Conservation (phyloP, 1,140 invertebrate species). For the Leguminivora glycinivorella region DNA sequence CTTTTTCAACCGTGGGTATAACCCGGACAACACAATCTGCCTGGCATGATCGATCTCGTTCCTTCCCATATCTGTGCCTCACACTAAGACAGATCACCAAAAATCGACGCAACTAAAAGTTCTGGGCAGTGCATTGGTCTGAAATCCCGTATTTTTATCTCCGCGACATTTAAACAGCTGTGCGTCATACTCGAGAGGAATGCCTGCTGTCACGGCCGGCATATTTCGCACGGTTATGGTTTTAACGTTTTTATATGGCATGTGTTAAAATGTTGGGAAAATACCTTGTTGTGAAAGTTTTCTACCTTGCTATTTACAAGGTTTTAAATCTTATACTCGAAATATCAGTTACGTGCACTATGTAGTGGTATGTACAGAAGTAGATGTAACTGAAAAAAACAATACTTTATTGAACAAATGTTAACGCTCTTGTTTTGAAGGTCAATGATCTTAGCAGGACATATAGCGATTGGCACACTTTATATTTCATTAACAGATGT, state of each 20-base stretch:
- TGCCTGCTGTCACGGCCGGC: background rate
- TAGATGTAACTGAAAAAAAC: background rate
- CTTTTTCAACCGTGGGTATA: too few species aligned
- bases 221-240: slow-evolving; percentile 6
- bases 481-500: background rate
- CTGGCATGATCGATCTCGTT: too few species aligned
- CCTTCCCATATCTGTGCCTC: too few species aligned
- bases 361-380: too few species aligned
- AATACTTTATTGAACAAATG: background rate
- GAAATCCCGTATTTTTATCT: slow-evolving; percentile 11
- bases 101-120: too few species aligned
- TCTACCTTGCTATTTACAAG: too few species aligned
- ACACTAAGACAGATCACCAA: too few species aligned
- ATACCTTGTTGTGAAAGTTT: too few species aligned
- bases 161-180: slow-evolving; percentile 5
- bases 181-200: background rate
- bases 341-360: too few species aligned
- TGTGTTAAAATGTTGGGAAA: too few species aligned
- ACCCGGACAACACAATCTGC: too few species aligned
- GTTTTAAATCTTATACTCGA: too few species aligned
- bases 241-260: background rate
- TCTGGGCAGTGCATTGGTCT: background rate
- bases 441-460: background rate
- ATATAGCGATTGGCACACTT: background rate
- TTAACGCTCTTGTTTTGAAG: background rate